Base-by-base conservation (phyloP, 1,140 invertebrate genomes). In the Armadillidium nasatum region DNA sequence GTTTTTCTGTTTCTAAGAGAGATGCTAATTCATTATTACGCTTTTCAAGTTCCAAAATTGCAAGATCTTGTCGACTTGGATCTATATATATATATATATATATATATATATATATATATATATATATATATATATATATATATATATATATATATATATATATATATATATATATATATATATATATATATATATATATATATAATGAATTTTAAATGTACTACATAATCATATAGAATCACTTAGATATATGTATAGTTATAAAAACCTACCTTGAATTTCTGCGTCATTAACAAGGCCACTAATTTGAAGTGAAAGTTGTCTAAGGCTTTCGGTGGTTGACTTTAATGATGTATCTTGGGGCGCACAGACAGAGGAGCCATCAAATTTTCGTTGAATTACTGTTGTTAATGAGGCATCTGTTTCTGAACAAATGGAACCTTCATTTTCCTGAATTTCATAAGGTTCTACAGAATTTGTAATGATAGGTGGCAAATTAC, bases 351-450 rank as follows among this genome's bases (percentile, higher is more conserved):
- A 19, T 3, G 50, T 60, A 60, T 60, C 50, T 60, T 60, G 50
- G 11, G 50, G 7, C 11, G 4, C 11, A 13, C 19, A 19, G 7
- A 60, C 50, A 7, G 50, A 13, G 19, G 50, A 60, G 19, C 19
- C 50, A 7, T 60, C 19, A 19, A 19, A 13, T 60, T 60, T 60
- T 60, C 11, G 11, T 13, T 60, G 50, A 60, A 60, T 19, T 15
- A 60, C 50, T 60, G 50, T 60, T 60, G 50, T 60, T 7, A 60
- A 13, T 15, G 50, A 60, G 3, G 19, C 7, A 60, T 60, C 19
- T 60, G 50, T 60, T 19, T 60, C 50, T 60, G 50, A 60, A 60
- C 50, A 60, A 15, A 60, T 60, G 50, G 50, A 60, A 60, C 50
- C 50, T 19, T 60, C 50, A 13, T 60, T 60, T 60, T 60, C 50